phyloP scores from a whole-genome alignment of 2,888 invertebrate genomes.

The Aporophyla lueneburgensis region DNA sequence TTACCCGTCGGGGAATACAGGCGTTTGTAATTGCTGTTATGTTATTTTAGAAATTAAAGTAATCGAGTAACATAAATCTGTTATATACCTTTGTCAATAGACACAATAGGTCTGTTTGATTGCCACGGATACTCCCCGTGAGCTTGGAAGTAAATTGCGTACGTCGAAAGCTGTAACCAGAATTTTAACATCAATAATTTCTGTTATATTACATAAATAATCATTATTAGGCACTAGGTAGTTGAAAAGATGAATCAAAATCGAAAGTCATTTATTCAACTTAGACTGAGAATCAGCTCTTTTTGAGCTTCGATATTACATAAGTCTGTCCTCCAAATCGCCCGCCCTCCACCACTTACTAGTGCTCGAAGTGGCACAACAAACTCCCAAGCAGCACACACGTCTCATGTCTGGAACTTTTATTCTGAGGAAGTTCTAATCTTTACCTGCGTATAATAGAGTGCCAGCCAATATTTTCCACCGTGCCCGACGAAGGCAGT shows the following conservation, averaged over 20 bases:
- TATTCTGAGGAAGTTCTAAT: neutral
- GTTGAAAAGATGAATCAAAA: neutral
- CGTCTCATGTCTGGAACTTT: no score
- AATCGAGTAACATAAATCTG: neutral
- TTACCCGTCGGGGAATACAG: neutral
- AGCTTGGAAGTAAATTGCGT: constrained; percentile 88
- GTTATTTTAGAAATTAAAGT: neutral
- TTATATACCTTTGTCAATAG: constrained; percentile 79
- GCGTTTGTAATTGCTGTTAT: no score
- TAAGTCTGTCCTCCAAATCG: neutral
- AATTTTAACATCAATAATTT: neutral
- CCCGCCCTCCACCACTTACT: neutral
- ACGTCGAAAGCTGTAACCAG: constrained; percentile 83
- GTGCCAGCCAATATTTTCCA: constrained; percentile 87
- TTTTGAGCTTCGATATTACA: neutral
- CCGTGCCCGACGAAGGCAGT: constrained; percentile 88
- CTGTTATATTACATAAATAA: no score
- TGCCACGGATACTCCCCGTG: constrained; percentile 89
- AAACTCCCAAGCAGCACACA: neutral
- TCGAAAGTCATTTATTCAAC: neutral
- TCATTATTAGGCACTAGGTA: neutral
- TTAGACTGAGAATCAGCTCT: neutral
- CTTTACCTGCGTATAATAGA: constrained; percentile 86
- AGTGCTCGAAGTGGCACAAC: neutral
- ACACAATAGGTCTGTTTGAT: constrained; percentile 83